Conservation (phyloP, 2,797 vertebrate genomes). For the Bufotes viridis region DNA sequence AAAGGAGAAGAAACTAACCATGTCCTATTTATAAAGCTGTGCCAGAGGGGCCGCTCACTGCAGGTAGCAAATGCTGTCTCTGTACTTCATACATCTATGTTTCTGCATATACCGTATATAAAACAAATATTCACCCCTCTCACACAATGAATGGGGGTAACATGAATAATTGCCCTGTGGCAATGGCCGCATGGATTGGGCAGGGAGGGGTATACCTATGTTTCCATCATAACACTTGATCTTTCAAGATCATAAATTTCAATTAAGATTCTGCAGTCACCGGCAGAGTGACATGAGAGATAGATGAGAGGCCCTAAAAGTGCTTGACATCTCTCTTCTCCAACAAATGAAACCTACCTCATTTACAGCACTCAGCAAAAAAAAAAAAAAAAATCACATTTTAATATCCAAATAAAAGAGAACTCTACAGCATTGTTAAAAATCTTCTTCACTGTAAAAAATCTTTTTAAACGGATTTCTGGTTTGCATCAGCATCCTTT, state of each 20-base stretch:
- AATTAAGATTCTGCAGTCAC: not conserved
- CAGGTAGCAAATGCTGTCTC: no score
- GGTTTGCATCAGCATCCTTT: no score
- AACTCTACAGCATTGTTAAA: not conserved
- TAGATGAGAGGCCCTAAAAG: slow-evolving; percentile 3
- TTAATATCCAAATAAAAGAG: not conserved
- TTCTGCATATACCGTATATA: not conserved
- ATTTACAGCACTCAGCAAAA: not conserved
- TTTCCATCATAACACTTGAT: not conserved
- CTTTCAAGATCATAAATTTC: slow-evolving; percentile 19
- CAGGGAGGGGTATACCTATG: not conserved
- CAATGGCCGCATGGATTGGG: not conserved
- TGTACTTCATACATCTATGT: no score
- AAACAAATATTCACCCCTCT: not conserved
- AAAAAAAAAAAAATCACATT: not conserved
- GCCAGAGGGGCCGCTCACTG: not conserved
- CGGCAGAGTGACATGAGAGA: not conserved
- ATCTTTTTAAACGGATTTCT: no score
- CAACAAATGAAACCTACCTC: not conserved
- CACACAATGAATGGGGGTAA: not conserved
- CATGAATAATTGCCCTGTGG: not conserved
- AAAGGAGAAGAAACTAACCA: not conserved
- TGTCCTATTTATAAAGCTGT: no score
- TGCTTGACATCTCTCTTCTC: not conserved
- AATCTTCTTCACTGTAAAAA: not conserved